Conservation (phyloP, 1,140 invertebrate genomes). For the Cephus cinctus region DNA sequence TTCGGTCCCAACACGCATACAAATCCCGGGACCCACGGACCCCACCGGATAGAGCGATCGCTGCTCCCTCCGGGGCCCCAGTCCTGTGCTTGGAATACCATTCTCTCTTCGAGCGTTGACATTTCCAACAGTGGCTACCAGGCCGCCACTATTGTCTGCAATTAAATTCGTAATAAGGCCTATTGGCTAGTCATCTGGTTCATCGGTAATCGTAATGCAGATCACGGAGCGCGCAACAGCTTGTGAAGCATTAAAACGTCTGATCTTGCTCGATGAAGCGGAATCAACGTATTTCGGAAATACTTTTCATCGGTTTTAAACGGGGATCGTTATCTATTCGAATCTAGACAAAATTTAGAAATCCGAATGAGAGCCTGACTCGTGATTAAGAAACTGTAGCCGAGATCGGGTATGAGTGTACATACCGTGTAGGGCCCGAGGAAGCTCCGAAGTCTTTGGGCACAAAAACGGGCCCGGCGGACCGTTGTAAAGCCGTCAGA, state of each 20-base stretch:
- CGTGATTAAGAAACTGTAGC: neutral
- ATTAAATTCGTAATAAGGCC: no score
- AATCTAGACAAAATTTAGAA: no score
- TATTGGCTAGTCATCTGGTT: no score
- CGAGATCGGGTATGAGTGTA: neutral
- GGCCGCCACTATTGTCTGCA: no score
- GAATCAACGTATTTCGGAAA: no score
- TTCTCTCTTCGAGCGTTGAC: neutral
- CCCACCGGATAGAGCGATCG: neutral
- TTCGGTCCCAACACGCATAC: neutral
- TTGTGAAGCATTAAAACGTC: no score
- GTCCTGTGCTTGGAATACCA: neutral
- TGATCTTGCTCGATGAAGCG: no score
- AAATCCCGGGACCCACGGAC: neutral
- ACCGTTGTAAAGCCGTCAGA: slow-evolving; percentile 36
- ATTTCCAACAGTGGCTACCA: no score
- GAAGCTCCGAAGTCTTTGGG: neutral
- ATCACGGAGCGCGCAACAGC: no score
- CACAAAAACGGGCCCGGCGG: slow-evolving; percentile 36
- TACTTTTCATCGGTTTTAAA: no score
- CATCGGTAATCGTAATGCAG: no score
- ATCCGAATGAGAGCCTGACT: neutral
- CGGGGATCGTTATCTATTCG: no score
- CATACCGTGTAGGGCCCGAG: neutral
- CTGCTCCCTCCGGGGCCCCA: neutral